Evolutionary conservation across 2,113 vertebrate genomes (phyloP).

Genomic region (Phyllostomus hastatus): DNA sequence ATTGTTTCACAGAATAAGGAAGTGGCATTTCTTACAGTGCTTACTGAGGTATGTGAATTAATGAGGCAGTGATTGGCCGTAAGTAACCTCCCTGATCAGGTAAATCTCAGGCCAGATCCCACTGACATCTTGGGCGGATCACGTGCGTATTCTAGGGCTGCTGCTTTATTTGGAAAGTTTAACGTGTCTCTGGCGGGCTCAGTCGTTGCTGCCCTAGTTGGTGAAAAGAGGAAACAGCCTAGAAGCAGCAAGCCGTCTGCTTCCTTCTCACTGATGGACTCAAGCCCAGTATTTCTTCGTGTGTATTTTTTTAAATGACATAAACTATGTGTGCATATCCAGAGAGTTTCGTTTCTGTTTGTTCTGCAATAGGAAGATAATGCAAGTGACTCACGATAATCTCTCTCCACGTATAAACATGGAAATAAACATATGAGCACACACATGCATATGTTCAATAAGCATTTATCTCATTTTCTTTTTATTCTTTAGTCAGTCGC

Average conservation of each 20-base stretch:
- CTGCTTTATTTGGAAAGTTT: neutral
- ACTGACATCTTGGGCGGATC: neutral
- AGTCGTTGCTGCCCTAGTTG: neutral
- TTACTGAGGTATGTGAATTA: conserved; percentile 14
- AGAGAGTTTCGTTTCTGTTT: neutral
- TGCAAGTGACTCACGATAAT: neutral
- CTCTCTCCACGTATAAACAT: neutral
- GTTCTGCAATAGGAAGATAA: neutral
- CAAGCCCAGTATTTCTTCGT: neutral
- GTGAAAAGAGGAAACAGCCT: neutral
- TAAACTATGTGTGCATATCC: neutral
- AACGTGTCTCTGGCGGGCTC: neutral
- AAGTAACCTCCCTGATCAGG: conserved; percentile 30
- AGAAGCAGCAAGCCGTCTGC: neutral
- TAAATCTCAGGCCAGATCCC: neutral
- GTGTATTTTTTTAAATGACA: neutral
- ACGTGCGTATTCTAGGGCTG: neutral
- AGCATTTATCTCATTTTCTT: neutral
- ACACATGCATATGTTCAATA: neutral
- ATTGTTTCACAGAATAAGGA: conserved; percentile 15
- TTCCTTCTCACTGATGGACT: neutral
- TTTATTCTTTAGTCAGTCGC: neutral
- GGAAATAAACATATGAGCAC: neutral
- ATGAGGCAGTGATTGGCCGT: neutral
- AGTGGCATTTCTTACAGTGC: neutral